These are phyloP conservation scores for Semotilus atromaculatus DNA, from an alignment of 2,797 vertebrate genomes.

Conservation along the genomic window DNA sequence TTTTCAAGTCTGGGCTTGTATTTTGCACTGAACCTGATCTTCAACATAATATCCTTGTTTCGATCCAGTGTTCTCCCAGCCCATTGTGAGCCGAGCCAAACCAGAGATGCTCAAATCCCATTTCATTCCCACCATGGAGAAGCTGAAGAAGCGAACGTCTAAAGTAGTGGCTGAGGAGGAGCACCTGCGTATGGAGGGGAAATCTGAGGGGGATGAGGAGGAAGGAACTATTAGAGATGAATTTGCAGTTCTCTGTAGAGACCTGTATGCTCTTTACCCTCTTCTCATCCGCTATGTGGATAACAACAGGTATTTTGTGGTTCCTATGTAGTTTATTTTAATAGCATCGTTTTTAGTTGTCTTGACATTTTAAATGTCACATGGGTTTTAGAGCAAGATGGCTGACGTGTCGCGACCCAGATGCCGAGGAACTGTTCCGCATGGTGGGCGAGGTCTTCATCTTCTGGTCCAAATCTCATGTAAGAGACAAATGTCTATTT, in stretches of 20 bases:
- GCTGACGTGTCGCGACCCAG: conserved; percentile 87
- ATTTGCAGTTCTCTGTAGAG: conserved; percentile 93
- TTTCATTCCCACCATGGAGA: conserved; percentile 95
- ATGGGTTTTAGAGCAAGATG: conserved; percentile 83
- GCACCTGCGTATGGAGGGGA: conserved; percentile 91
- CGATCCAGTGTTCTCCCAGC: conserved; percentile 91
- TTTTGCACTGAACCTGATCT: background rate
- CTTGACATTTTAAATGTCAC: background rate
- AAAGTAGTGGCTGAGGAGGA: conserved; percentile 96
- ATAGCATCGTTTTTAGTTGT: background rate
- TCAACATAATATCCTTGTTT: background rate
- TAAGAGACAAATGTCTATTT: conserved; percentile 71
- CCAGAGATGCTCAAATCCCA: conserved; percentile 92
- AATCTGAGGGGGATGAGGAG: conserved; percentile 86
- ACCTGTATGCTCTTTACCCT: conserved; percentile 93
- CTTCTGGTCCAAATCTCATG: conserved; percentile 97
- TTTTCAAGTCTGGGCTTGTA: background rate
- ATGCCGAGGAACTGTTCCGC: conserved; percentile 92
- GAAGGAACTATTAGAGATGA: conserved; percentile 91
- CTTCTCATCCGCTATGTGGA: conserved; percentile 96
- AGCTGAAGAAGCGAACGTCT: conserved; percentile 89
- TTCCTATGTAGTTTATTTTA: background rate
- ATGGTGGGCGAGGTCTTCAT: conserved; percentile 97
- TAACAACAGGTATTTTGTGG: conserved; percentile 86
- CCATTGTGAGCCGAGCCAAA: conserved; percentile 91